These are phyloP conservation scores for Chrysolophus pictus DNA, from an alignment of 2,797 vertebrate genomes.

Conservation along the genomic window DNA sequence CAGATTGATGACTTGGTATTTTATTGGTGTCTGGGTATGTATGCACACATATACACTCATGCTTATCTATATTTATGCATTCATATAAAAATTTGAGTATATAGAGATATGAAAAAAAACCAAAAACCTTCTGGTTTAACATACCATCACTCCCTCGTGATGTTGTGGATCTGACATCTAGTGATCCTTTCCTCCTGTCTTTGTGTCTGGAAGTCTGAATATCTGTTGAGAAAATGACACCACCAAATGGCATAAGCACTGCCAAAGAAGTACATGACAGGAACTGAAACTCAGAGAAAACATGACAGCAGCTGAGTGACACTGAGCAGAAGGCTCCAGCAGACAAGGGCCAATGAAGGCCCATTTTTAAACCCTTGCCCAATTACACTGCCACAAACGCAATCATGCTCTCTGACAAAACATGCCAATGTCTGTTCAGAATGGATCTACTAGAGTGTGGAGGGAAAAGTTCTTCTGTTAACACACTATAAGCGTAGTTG, in stretches of 20 bases:
- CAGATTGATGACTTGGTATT: background rate
- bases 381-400: background rate
- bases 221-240: constrained; percentile 80
- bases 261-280: background rate
- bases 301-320: background rate
- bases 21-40: background rate
- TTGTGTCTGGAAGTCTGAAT: constrained; percentile 91
- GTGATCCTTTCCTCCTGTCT: constrained; percentile 94
- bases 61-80: background rate
- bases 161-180: constrained; percentile 90
- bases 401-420: background rate
- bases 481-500: background rate
- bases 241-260: background rate
- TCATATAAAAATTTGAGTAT: background rate
- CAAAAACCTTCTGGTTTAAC: constrained; percentile 42
- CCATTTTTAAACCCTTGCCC: background rate
- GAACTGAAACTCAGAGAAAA: background rate
- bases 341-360: background rate
- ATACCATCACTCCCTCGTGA: constrained; percentile 93
- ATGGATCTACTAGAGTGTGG: background rate
- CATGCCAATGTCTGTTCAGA: background rate
- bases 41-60: background rate
- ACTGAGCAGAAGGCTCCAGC: background rate
- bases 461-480: background rate
- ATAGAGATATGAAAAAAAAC: background rate